Evolutionary conservation across 2,797 vertebrate species (phyloP).

Genomic region (Kryptopterus vitreolus): DNA sequence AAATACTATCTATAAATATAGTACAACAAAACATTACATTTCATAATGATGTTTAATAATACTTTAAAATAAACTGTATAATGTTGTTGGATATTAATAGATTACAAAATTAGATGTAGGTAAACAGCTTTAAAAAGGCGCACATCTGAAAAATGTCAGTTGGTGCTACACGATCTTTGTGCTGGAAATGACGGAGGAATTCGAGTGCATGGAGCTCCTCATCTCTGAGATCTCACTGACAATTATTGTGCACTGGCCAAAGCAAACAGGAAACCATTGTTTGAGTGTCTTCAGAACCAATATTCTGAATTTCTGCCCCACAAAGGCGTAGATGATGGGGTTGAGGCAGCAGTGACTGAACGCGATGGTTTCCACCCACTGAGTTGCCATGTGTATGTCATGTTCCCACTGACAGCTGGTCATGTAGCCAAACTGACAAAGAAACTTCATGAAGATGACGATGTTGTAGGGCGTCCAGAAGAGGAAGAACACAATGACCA

Average conservation of each 20-base stretch:
- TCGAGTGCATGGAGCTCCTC: slow-evolving; percentile 35
- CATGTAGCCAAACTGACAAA: slow-evolving; percentile 2
- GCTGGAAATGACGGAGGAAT: slow-evolving; percentile 44
- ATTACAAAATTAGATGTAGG: background rate
- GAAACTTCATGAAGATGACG: background rate
- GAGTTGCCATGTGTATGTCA: slow-evolving; percentile 38
- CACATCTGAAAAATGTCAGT: background rate
- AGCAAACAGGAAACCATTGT: slow-evolving; percentile 51
- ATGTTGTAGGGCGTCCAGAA: background rate
- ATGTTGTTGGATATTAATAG: background rate
- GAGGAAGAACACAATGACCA: no score
- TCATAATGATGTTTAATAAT: background rate
- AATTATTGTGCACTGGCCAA: background rate
- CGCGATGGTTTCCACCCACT: slow-evolving; percentile 65
- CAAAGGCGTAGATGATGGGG: slow-evolving; percentile 76
- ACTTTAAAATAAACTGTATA: no score
- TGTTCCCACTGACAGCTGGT: fast-evolving
- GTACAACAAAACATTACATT: background rate
- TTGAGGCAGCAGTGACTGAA: slow-evolving; percentile 75
- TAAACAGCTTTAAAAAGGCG: background rate
- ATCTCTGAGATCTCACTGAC: slow-evolving; percentile 12
- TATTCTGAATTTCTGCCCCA: slow-evolving; percentile 70
- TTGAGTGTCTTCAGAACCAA: slow-evolving; percentile 56
- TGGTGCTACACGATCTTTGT: slow-evolving; percentile 11
- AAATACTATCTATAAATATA: background rate